Evolutionary conservation across 2,888 invertebrate species (phyloP), one percentile per base, ranked within the genome.

Genomic region (Erebia palarica): DNA sequence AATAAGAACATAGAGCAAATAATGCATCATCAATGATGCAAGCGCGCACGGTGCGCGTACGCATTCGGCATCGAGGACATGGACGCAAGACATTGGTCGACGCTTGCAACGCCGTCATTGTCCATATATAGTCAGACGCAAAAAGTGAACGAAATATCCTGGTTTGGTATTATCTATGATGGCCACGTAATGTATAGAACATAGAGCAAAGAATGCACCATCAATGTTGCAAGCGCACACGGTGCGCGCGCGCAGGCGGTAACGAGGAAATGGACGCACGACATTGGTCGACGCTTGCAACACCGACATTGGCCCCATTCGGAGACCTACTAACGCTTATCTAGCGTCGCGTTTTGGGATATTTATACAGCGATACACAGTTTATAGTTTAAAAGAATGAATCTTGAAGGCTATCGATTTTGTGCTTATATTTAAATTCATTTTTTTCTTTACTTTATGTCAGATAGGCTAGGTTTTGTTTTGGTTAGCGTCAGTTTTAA

Each of bases 291-390:
- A 78, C 82, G 82, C 80, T 91, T 92, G 90, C 91, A 90, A 91
- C 91, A 91, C 79, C 87, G 90, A 90, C 92, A 91, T 91, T 92
- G 91, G 89, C 92, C 91, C 77, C 86, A 84, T 88, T 92, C 61
- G 74, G 79, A 85, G 91, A 85, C 91, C 91, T 86, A 92, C 87
- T 88, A 89, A 89, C 86, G 85, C 84, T 88, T 91, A 90, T 90
- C 90, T 84, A 79, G 77, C 84, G 80, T 82, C 81, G 82, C 70
- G 65, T 79, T 77, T 78, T 75, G 73, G 75, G 76, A 76, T 77
- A 76, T 76, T 75, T 75, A 73, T 77, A 71, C 64, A 72, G 63
- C 65, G 63, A 71, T 71, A 66, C 57, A 44, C 61, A 27, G n/a
- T 59, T 69, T 58, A 57, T 58, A 64, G 47, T 47, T 63, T 21